A percentile compares a stretch with the other conserved stretches of the same genome.
Conservation (phyloP, 2,888 invertebrate species). For the Ormyrus nitidulus region DNA sequence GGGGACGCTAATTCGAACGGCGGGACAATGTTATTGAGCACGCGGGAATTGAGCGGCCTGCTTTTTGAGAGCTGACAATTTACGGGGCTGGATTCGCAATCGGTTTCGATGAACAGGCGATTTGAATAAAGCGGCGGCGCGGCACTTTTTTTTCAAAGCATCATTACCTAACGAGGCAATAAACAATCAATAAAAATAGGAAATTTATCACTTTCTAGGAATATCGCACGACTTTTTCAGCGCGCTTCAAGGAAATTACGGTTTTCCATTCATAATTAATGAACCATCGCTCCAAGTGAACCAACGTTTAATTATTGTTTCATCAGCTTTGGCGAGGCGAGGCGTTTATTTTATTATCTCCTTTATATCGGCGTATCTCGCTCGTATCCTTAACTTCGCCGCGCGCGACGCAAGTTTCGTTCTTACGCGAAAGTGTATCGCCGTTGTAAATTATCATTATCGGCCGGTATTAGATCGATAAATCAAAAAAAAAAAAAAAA, state of each 20-base stretch:
- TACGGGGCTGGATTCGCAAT: background rate
- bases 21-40: no score
- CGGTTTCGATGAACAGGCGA: background rate
- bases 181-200: slow-evolving; percentile 20
- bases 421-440: no score
- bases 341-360: background rate
- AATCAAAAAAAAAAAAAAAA: no score
- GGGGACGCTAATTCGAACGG: no score
- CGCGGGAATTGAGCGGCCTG: no score
- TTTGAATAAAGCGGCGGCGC: background rate
- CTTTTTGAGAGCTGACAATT: background rate
- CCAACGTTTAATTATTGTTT: slow-evolving; percentile 15
- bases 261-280: slow-evolving; percentile 38
- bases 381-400: background rate
- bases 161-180: slow-evolving; percentile 16
- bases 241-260: slow-evolving; percentile 31
- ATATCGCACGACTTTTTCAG: background rate
- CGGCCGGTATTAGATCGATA: no score
- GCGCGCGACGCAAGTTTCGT: no score
- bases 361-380: background rate
- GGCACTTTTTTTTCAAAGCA: background rate
- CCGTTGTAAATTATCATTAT: no score
- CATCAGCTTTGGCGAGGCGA: background rate
- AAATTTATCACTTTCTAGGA: slow-evolving; percentile 39
- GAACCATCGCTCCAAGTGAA: slow-evolving; percentile 4